Base-by-base conservation (phyloP, 1,140 invertebrate species). In the Drosophila sp. region DNA sequence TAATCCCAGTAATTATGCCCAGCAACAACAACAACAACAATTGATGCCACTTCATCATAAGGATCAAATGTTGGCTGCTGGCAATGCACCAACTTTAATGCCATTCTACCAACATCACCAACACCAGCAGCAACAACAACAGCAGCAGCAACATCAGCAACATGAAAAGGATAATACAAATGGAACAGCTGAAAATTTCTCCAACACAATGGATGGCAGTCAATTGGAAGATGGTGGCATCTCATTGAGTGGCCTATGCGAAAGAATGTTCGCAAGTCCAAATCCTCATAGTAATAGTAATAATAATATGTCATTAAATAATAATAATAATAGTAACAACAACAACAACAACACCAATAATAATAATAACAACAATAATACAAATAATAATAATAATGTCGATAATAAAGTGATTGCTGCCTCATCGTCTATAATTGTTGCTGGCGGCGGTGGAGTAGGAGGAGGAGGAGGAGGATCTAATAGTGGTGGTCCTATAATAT, bases 51-150 rank as follows among this genome's bases (percentile, higher is more conserved):
- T 85, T 66, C 82, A 91, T 76, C 85, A 91, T 54, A 91, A 91
- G 73, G 90, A 91, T 82, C 90, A 91, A 70, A 91, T 91, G 90
- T 70, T 91, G 11, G 86, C 74, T 11, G 86, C 85, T 40, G 86
- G 90, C 55, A 91, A 74, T 64, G 74, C 72, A 1, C 86, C 80
- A 0, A 69, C 76, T n/a, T 64, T 89, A 29, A 91, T 40, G 41
- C 70, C 0, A 80, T 89, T 27, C 27, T 89, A 60, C 6, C 44
- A 50, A 25, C 83, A 77, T 11, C 35, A 68, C 47, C 75, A 76
- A 17, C 74, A 79, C 17, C 17, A 17, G 6, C 82, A 83, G 65
- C 58, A 10, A 40, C 38, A 67, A 54, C 35, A 23, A 3, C 62
- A 11, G 1, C 40, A 27, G 6, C 68, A 32, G 11, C 62, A 64